Evolutionary conservation across 2,113 vertebrate genomes (phyloP).

Genomic region (Hoplias malabaricus): DNA sequence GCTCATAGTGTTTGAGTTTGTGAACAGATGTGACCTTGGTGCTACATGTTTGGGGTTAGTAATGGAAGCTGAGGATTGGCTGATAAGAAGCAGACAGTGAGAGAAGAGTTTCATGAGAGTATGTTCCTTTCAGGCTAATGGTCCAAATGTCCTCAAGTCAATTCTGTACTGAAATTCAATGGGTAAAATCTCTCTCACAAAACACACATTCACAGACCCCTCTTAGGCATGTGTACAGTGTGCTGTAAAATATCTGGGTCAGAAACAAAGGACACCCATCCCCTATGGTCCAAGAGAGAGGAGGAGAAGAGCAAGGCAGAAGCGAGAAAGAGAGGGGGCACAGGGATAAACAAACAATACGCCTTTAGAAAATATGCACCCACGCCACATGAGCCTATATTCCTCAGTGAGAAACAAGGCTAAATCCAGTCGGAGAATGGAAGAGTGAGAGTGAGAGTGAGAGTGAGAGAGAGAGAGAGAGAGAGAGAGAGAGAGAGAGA

Average conservation of each 20-base stretch:
- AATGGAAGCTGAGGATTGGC: no score
- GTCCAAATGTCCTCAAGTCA: no score
- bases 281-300: slow-evolving; percentile 33
- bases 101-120: no score
- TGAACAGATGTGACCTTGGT: no score
- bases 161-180: no score
- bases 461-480: neutral
- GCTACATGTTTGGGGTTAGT: no score
- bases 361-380: slow-evolving; percentile 65
- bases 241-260: slow-evolving; percentile 69
- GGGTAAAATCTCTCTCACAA: no score
- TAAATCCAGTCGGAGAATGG: slow-evolving; percentile 58
- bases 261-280: slow-evolving; percentile 60
- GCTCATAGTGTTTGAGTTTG: no score
- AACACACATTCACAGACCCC: slow-evolving; percentile 38
- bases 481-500: slow-evolving; percentile 31
- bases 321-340: slow-evolving; percentile 50
- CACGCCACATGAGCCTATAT: slow-evolving; percentile 73
- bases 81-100: no score
- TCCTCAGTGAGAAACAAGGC: slow-evolving; percentile 67
- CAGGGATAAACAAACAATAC: slow-evolving; percentile 67
- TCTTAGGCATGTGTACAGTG: slow-evolving; percentile 49
- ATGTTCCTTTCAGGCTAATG: no score
- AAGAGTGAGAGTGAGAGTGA: slow-evolving; percentile 54
- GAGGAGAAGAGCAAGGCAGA: slow-evolving; percentile 52